Evolutionary conservation across 2,888 invertebrate genomes (phyloP), one percentile per base, ranked within the genome.

Genomic region (Noctua fimbriata): DNA sequence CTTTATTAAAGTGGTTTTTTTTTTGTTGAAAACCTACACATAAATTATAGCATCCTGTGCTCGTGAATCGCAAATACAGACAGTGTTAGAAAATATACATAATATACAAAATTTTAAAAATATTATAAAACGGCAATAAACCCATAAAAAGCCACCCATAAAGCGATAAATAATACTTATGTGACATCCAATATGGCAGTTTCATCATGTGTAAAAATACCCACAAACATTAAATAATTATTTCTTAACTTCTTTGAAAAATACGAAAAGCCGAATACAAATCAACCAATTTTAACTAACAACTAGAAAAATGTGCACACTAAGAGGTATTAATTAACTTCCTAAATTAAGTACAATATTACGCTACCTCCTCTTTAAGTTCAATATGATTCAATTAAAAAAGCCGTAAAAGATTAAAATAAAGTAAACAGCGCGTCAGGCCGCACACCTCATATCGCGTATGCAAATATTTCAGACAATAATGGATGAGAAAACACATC

Each of bases 391-490:
- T 78, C 32, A 81, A 73, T 82, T 60, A 14, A 14, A 74, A 69
- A 69, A 76, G 12, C 76, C 72, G 69, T 84, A 81, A 78, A 69
- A 47, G 55, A 44, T 41, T 52, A n/a, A n/a, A 24, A 60, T 71
- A 65, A 69, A 79, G n/a, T 75, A 55, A 65, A 73, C 73, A 60
- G 47, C 47, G 28, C 63, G 78, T 74, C 71, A 84, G 69, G 78
- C 78, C 75, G 78, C 85, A 85, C 87, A 83, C 78, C 81, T 82
- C 88, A 86, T 85, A 83, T 82, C 82, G 71, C 79, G 75, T 92
- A 95, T 94, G 93, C 92, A 93, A 94, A 94, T 93, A 90, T 86
- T 70, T 70, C 79, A 91, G 89, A 91, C 92, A 88, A 92, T 91
- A 92, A 92, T 90, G 89, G 86, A 89, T 92, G 94, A 90, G 92